Evolutionary conservation across 2,888 invertebrate species (phyloP).

Genomic region (Temnothorax unifasciatus): DNA sequence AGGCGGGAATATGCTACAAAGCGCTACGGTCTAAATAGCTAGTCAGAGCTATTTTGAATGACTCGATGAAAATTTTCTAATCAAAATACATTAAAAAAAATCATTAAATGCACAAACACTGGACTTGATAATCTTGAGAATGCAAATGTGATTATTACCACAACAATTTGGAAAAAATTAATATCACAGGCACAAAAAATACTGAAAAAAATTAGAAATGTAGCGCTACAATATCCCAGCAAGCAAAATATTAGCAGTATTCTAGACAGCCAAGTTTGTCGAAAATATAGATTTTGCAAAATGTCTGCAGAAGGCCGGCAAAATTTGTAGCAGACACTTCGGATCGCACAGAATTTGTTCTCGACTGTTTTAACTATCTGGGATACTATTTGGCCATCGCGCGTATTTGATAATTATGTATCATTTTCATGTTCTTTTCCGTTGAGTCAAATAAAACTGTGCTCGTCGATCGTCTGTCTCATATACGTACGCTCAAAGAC

Average conservation of each 20-base stretch:
- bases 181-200: background rate
- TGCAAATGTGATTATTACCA: background rate
- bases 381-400: background rate
- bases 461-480: slow-evolving; percentile 17
- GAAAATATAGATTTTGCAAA: background rate
- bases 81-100: background rate
- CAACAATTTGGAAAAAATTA: background rate
- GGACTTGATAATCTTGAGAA: background rate
- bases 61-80: background rate
- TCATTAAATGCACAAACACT: background rate
- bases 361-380: background rate
- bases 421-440: background rate
- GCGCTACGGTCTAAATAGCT: background rate
- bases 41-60: background rate
- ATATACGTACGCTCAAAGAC: slow-evolving; percentile 39
- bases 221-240: background rate
- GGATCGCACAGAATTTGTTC: background rate
- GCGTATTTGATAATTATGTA: slow-evolving; percentile 5
- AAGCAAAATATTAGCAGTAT: slow-evolving; percentile 6
- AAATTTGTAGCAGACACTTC: background rate
- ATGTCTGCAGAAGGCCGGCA: background rate
- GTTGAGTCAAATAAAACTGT: slow-evolving; percentile 1
- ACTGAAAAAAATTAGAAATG: background rate
- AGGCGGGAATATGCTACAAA: background rate
- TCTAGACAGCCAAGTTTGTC: background rate